phyloP scores from a whole-genome alignment of 2,888 invertebrate genomes.

The Tridacna crocea region DNA sequence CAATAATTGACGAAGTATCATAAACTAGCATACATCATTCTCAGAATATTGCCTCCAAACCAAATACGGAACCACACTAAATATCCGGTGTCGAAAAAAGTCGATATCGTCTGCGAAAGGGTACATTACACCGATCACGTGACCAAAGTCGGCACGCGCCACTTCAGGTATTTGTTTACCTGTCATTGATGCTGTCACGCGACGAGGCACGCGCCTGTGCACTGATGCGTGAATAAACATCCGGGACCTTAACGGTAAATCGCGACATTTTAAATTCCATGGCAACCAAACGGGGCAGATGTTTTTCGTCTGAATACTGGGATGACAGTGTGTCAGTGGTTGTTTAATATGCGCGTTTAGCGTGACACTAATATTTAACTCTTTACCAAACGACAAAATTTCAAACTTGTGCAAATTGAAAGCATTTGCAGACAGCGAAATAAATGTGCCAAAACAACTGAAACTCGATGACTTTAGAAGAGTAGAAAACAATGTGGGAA shows the following conservation, averaged over 20 bases:
- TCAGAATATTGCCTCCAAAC: neutral
- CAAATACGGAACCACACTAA: slow-evolving; percentile 3
- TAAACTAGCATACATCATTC: neutral
- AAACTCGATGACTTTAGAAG: no score
- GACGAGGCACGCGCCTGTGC: slow-evolving; percentile 45
- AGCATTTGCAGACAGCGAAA: no score
- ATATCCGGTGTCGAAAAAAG: neutral
- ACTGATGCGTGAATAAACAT: slow-evolving; percentile 22
- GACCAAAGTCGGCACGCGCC: slow-evolving; percentile 29
- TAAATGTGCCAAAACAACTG: no score
- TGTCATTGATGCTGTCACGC: slow-evolving; percentile 26
- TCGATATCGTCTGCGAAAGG: slow-evolving; percentile 2
- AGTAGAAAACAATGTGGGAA: no score
- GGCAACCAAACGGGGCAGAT: slow-evolving; percentile 11
- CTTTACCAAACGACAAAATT: no score
- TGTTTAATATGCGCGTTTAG: slow-evolving; percentile 15
- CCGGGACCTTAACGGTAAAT: slow-evolving; percentile 33
- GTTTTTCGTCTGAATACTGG: neutral
- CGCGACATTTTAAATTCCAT: neutral
- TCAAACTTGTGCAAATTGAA: no score
- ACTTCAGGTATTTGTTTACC: slow-evolving; percentile 38
- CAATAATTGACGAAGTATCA: slow-evolving; percentile 9
- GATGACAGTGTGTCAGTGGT: slow-evolving; percentile 10
- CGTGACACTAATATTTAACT: slow-evolving; percentile 20
- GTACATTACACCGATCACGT: slow-evolving; percentile 24